Evolutionary conservation across 2,113 vertebrate genomes (phyloP).

Genomic region (Canis aureus): DNA sequence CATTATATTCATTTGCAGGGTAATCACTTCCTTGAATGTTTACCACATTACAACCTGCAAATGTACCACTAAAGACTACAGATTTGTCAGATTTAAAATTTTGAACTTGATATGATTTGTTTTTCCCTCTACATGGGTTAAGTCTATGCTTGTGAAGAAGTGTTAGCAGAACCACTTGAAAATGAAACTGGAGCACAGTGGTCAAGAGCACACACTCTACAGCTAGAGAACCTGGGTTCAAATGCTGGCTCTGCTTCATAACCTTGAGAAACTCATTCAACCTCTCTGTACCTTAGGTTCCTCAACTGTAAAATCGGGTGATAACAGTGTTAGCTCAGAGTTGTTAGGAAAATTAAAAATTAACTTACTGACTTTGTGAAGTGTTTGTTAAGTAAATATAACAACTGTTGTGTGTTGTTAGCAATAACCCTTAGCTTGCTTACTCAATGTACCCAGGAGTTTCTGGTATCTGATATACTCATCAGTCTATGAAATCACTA

Average conservation of each 20-base stretch:
- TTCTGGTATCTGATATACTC: background rate
- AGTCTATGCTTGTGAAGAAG: background rate
- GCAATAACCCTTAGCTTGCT: background rate
- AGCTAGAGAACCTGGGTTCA: background rate
- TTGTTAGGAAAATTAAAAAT: constrained; percentile 11
- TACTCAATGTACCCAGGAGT: background rate
- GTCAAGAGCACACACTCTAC: background rate
- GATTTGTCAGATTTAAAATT: background rate
- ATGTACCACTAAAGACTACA: background rate
- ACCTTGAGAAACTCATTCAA: background rate
- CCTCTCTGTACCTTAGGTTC: background rate
- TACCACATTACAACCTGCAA: background rate
- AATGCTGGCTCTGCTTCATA: background rate
- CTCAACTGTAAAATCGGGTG: background rate
- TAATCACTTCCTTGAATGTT: background rate
- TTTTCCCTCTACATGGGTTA: accelerated
- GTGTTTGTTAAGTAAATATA: background rate
- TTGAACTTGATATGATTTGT: background rate
- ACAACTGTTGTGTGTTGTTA: background rate
- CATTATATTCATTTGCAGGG: background rate
- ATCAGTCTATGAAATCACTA: background rate
- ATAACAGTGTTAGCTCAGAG: background rate
- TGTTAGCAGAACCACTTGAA: background rate
- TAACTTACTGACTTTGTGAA: background rate
- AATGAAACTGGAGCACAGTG: background rate